Evolutionary conservation across 2,888 invertebrate species (phyloP).

Genomic region (Lissocephala sabroskyi): DNA sequence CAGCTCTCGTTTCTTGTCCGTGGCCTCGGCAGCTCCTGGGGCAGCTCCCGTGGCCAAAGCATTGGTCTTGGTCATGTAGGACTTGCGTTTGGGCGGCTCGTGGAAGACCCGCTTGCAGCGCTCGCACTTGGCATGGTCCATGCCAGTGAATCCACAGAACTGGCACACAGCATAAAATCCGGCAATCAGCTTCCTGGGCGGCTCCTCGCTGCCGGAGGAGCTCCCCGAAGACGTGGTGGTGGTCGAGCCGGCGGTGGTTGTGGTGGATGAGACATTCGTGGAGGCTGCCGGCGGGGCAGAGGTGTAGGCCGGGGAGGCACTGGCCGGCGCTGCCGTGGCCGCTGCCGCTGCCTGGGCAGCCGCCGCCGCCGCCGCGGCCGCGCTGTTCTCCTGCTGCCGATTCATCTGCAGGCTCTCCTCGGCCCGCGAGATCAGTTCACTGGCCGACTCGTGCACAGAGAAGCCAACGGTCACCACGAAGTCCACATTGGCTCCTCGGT

Average conservation of each 20-base stretch:
- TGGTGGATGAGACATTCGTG: conserved; percentile 20
- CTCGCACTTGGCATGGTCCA: conserved; percentile 85
- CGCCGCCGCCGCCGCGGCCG: conserved; percentile 24
- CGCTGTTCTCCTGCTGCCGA: conserved; percentile 60
- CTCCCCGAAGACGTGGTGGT: conserved; percentile 50
- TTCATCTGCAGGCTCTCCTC: conserved; percentile 70
- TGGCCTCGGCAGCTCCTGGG: conserved; percentile 15
- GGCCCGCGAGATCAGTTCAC: conserved; percentile 70
- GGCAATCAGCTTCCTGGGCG: conserved; percentile 78
- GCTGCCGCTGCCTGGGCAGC: conserved; percentile 12
- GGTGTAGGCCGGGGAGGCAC: conserved; percentile 30
- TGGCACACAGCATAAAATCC: conserved; percentile 86
- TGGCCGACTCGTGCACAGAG: conserved; percentile 69
- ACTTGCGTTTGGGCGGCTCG: conserved; percentile 78
- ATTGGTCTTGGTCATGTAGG: conserved; percentile 46
- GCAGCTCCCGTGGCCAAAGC: conserved; percentile 19
- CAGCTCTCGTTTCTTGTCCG: conserved; percentile 57
- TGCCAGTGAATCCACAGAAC: conserved; percentile 85
- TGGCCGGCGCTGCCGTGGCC: conserved; percentile 15
- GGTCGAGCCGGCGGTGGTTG: conserved; percentile 10
- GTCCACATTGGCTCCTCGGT: conserved; percentile 83
- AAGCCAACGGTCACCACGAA: conserved; percentile 84
- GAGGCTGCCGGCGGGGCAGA: too few species aligned
- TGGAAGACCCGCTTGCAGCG: conserved; percentile 81
- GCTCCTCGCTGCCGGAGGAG: conserved; percentile 71